Conservation (phyloP, 2,113 vertebrate species). For the Melanotaenia duboulayi region DNA sequence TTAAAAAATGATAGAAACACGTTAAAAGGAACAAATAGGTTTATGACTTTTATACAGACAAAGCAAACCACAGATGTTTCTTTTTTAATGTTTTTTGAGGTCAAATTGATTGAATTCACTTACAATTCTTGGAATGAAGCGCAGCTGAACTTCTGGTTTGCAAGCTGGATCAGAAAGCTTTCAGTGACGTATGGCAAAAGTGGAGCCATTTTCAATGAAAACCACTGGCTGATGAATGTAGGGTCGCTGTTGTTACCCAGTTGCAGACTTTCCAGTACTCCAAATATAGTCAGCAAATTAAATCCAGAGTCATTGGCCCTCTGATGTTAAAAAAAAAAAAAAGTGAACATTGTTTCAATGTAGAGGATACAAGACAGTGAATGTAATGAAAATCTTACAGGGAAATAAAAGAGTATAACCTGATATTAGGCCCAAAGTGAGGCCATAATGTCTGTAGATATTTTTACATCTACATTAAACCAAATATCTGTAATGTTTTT, state of each 20-base stretch:
- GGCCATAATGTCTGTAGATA: too few relatives aligned
- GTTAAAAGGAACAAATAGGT: too few relatives aligned
- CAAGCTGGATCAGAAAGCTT: constrained; percentile 43
- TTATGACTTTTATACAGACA: too few relatives aligned
- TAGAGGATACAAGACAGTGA: too few relatives aligned
- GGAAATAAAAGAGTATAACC: too few relatives aligned
- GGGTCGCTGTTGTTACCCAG: constrained; percentile 38
- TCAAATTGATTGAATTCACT: constrained; percentile 9
- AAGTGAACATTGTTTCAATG: not conserved
- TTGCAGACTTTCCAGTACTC: constrained; percentile 46
- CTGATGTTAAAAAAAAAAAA: constrained; percentile 31
- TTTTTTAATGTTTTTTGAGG: too few relatives aligned
- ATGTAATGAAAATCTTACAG: too few relatives aligned
- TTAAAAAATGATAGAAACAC: too few relatives aligned
- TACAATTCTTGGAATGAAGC: constrained; percentile 64
- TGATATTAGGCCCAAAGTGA: too few relatives aligned
- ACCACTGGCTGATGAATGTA: constrained; percentile 54
- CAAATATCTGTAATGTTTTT: too few relatives aligned
- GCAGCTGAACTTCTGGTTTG: constrained; percentile 56
- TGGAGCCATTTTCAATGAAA: constrained; percentile 53
- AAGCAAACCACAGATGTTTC: too few relatives aligned
- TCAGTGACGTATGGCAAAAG: constrained; percentile 40
- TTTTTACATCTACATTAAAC: too few relatives aligned
- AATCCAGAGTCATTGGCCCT: constrained; percentile 32
- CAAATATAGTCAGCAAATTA: constrained; percentile 52